Percentiles rank a stretch among this genome's conserved stretches.
Evolutionary conservation across 2,797 vertebrate species (phyloP).

Genomic region (Melanotaenia boesemani): DNA sequence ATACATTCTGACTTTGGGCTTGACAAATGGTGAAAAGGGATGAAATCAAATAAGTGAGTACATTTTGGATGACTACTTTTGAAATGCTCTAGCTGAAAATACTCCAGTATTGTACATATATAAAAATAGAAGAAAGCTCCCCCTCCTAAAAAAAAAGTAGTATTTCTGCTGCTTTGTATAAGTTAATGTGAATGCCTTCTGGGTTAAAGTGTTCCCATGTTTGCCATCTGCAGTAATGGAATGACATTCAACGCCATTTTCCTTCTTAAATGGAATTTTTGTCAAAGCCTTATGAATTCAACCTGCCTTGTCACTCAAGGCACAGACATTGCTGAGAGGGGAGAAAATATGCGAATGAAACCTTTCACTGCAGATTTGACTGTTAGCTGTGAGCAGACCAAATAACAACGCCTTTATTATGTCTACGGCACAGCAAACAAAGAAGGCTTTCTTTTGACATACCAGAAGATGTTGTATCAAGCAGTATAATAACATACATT

Average conservation of each 20-base stretch:
- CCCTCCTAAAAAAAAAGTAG: conserved; percentile 15
- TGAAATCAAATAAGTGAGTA: conserved; percentile 79
- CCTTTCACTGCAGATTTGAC: conserved; percentile 73
- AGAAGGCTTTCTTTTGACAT: conserved; percentile 74
- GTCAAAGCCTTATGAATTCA: conserved; percentile 76
- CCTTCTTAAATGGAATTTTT: conserved; percentile 78
- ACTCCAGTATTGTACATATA: conserved; percentile 41
- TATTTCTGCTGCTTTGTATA: conserved; percentile 62
- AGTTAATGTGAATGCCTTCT: conserved; percentile 76
- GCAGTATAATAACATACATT: conserved; percentile 69
- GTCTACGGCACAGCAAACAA: conserved; percentile 68
- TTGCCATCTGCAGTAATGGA: conserved; percentile 75
- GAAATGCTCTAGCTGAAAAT: conserved; percentile 53
- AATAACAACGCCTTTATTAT: conserved; percentile 80
- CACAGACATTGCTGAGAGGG: conserved; percentile 68
- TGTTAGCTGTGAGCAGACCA: conserved; percentile 64
- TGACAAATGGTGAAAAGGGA: conserved; percentile 78
- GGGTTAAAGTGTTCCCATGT: conserved; percentile 75
- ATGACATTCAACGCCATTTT: conserved; percentile 80
- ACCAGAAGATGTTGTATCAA: conserved; percentile 70
- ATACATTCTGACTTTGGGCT: conserved; percentile 81
- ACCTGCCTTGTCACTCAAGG: conserved; percentile 78
- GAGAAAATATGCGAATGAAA: conserved; percentile 77
- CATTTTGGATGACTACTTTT: conserved; percentile 65
- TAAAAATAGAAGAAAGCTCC: conserved; percentile 31